Evolutionary conservation across 2,888 invertebrate species (phyloP).

Genomic region (Agonopterix arenella): DNA sequence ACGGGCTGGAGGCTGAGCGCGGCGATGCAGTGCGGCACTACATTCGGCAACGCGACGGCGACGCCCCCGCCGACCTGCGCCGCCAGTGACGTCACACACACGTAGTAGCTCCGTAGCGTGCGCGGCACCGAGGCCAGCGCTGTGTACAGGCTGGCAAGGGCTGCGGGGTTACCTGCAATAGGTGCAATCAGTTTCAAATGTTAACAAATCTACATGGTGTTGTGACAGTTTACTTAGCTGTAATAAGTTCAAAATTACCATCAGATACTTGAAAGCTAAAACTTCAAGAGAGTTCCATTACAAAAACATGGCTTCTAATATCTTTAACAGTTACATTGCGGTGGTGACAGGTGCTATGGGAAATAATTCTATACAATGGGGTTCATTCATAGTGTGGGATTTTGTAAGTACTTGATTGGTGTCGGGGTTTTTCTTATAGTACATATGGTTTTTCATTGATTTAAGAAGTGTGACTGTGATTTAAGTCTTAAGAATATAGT

Average conservation of each 20-base stretch:
- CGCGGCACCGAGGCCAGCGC: conserved; percentile 37
- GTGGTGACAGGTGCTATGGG: conserved; percentile 5
- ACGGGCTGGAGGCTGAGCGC: conserved; percentile 32
- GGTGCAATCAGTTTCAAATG: too few relatives aligned
- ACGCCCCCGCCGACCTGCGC: conserved; percentile 23
- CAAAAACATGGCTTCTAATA: too few relatives aligned
- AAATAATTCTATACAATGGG: conserved; percentile 5
- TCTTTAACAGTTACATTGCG: conserved; percentile 2
- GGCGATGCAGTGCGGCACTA: conserved; percentile 22
- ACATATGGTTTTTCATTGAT: too few relatives aligned
- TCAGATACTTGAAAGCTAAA: not conserved
- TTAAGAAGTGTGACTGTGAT: too few relatives aligned
- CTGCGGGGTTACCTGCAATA: conserved; percentile 28
- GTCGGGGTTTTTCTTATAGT: too few relatives aligned
- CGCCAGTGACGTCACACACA: conserved; percentile 31
- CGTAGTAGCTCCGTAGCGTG: conserved; percentile 38
- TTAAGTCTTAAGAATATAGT: too few relatives aligned
- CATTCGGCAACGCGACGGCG: conserved; percentile 21
- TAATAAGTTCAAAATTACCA: not conserved
- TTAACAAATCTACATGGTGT: too few relatives aligned
- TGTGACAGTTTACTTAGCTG: too few relatives aligned
- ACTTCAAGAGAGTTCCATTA: too few relatives aligned
- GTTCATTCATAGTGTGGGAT: conserved; percentile 7
- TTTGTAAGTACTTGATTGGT: too few relatives aligned
- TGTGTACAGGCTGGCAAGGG: conserved; percentile 34